phyloP scores from a whole-genome alignment of 2,888 invertebrate species.

The Poecilobothrus nobilitatus region DNA sequence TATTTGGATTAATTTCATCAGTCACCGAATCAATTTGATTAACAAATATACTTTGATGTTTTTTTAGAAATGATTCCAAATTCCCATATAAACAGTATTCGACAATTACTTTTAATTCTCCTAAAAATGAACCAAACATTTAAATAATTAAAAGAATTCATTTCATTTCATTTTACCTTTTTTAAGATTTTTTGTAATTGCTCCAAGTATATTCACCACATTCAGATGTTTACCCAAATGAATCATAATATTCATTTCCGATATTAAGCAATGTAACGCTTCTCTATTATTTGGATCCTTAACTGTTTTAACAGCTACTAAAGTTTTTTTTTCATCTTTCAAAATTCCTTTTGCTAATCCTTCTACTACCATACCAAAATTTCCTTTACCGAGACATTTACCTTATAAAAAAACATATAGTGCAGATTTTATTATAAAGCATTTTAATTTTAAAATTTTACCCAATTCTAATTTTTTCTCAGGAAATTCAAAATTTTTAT shows the following conservation, averaged over 20 bases:
- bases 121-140: not conserved
- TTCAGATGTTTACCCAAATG: constrained; percentile 85
- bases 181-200: constrained; percentile 74
- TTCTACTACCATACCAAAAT: constrained; percentile 84
- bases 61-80: constrained; percentile 69
- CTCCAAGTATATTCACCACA: constrained; percentile 83
- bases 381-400: constrained; percentile 76
- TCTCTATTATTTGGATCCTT: constrained; percentile 60
- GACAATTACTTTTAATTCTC: constrained; percentile 63
- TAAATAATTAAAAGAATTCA: not conserved
- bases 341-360: constrained; percentile 70
- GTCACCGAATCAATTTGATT: constrained; percentile 60
- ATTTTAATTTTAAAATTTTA: constrained; percentile 19
- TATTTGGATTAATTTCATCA: constrained; percentile 49
- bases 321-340: constrained; percentile 58
- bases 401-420: constrained; percentile 45
- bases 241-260: constrained; percentile 85
- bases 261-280: constrained; percentile 74
- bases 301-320: constrained; percentile 87
- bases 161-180: constrained; percentile 56
- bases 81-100: constrained; percentile 85
- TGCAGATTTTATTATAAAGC: not conserved
- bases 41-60: constrained; percentile 66
- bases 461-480: constrained; percentile 57
- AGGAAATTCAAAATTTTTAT: constrained; percentile 83